A percentile compares a stretch with the other conserved stretches of the same genome.
phyloP scores from a whole-genome alignment of 30 jellyfish, hydroid and myxozoan genomes.

The Chironex yamaguchii region DNA sequence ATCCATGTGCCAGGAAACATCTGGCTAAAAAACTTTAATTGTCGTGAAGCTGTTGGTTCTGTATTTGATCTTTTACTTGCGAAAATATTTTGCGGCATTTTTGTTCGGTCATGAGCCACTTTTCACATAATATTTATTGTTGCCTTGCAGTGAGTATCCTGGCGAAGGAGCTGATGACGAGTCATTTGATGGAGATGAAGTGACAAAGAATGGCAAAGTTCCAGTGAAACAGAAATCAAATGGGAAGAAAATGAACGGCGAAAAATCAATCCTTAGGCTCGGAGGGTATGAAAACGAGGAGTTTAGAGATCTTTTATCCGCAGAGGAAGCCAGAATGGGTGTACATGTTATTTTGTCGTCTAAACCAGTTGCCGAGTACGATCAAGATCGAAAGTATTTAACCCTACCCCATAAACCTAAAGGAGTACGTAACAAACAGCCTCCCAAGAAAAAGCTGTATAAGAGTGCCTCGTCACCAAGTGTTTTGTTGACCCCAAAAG shows the following conservation, averaged over 20 bases:
- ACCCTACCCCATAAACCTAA: constrained; percentile 82
- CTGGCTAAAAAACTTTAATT: too few relatives aligned
- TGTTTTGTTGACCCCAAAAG: constrained; percentile 56
- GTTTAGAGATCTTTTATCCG: neutral
- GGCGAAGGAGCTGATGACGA: neutral
- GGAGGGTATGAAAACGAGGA: neutral
- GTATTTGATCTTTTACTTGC: too few relatives aligned
- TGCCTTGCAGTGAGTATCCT: neutral
- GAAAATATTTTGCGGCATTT: too few relatives aligned
- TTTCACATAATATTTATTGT: too few relatives aligned
- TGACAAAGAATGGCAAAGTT: neutral
- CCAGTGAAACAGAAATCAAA: too few relatives aligned
- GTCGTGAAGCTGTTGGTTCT: too few relatives aligned
- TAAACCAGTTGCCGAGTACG: constrained; percentile 59
- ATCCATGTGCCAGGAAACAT: too few relatives aligned
- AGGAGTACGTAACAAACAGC: constrained; percentile 50
- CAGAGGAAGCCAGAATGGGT: constrained; percentile 18
- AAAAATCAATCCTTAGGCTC: neutral
- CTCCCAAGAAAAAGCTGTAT: constrained; percentile 64
- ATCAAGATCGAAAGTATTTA: constrained; percentile 64
- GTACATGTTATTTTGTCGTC: constrained; percentile 75
- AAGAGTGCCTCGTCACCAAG: constrained; percentile 86
- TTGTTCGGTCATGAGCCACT: too few relatives aligned
- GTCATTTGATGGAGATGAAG: neutral
- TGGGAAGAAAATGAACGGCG: neutral